Base-by-base conservation (phyloP, 2,113 vertebrate species). In the Podiceps cristatus region DNA sequence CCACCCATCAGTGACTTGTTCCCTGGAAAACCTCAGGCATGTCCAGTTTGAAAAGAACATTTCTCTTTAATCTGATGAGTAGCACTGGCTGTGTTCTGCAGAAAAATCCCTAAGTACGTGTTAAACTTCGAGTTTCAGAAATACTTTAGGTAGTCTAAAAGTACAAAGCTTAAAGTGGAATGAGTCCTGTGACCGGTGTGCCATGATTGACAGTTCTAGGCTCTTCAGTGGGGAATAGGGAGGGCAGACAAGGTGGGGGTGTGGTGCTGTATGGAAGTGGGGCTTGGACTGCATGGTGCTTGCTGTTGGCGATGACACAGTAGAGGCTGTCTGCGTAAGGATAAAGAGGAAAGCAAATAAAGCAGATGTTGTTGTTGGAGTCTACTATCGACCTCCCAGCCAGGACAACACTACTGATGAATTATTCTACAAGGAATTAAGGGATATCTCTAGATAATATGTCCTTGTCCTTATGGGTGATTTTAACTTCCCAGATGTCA, bases 221-320 rank as follows among this genome's bases (percentile, higher is more conserved):
- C 7, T 35, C 11, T 62, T 72, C 19, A 35, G 58, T n/a, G 47
- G 29, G 15, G 3, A 13, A 22, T 15, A 27, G 22, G 29, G 10
- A 42, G 17, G 23, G 18, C 35, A 27, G 10, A 40, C 1, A 3
- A 29, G 24, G 73, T 1, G 4, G 9, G 7, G 14, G 6, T 9
- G 4, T 40, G 9, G 17, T 29, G 10, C 37, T 28, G 13, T 28
- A 13, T 44, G 24, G 19, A n/a, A 53, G 4, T 7, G 44, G 18
- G 28, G 13, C 10, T 22, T 64, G 60, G 5, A n/a, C 22, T 55
- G 24, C 29, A 45, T 18, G 19, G 4, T 2, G 1, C 18, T 55
- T 55, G 19, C 24, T 11, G 31, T 23, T 35, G 37, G 29, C 1
- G 1, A 40, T 1, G 1, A 44, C 18, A 28, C 5, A 10, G 13